A percentile compares a stretch with the other conserved stretches of the same genome.
Evolutionary conservation across 1,140 invertebrate genomes (phyloP).

Genomic region (Drosophila athabasca): DNA sequence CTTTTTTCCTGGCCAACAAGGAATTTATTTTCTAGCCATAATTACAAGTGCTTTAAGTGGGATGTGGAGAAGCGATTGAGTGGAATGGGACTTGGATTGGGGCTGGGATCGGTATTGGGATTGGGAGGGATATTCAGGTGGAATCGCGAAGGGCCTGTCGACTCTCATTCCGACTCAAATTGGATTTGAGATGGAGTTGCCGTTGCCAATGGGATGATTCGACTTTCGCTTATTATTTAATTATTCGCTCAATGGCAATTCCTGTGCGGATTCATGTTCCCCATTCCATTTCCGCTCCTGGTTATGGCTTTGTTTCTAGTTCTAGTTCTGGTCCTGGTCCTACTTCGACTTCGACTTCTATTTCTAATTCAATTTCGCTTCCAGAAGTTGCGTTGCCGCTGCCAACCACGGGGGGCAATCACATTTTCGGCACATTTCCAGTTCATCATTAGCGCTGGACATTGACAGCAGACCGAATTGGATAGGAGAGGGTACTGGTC

Average conservation of each 20-base stretch:
- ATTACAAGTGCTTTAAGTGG: slow-evolving; percentile 63
- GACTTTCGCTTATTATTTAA: slow-evolving; percentile 75
- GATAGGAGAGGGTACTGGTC: too few relatives aligned
- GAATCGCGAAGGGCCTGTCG: slow-evolving; percentile 26
- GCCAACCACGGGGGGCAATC: slow-evolving; percentile 49
- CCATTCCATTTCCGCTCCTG: slow-evolving; percentile 23
- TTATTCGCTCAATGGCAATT: slow-evolving; percentile 75
- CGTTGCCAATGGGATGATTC: slow-evolving; percentile 57
- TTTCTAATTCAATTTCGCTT: slow-evolving; percentile 64
- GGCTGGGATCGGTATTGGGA: not conserved
- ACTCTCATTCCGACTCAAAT: slow-evolving; percentile 11
- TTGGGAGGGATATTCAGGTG: slow-evolving; percentile 38
- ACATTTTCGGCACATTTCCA: slow-evolving; percentile 64
- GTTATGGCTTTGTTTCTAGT: not conserved
- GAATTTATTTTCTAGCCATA: slow-evolving; percentile 66
- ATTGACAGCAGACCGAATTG: slow-evolving; percentile 55
- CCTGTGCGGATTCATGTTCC: slow-evolving; percentile 38
- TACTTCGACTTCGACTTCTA: slow-evolving; percentile 24
- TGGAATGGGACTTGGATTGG: too few relatives aligned
- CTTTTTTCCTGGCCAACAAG: not conserved
- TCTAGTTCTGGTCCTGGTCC: too few relatives aligned
- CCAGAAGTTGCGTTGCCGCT: slow-evolving; percentile 48
- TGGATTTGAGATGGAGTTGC: slow-evolving; percentile 42
- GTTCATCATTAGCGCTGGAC: slow-evolving; percentile 76
- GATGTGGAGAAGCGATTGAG: not conserved